Conservation (phyloP, 2,888 invertebrate species). For the Sericinus montela region DNA sequence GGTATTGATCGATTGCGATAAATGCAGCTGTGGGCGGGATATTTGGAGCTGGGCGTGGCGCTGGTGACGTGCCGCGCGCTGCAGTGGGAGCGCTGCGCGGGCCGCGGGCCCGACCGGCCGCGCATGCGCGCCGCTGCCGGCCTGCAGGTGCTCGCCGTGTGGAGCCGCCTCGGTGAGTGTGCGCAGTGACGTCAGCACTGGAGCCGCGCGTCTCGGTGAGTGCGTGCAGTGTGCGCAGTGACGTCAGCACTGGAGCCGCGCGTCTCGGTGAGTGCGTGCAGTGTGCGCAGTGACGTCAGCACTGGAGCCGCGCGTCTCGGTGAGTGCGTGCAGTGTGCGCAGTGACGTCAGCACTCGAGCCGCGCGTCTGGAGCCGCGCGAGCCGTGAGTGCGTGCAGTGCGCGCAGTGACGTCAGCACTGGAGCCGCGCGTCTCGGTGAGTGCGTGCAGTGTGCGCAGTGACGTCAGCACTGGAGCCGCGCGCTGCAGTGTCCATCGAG, state of each 20-base stretch:
- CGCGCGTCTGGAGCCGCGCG: constrained; percentile 81
- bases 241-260: no score
- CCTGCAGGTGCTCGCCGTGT: constrained; percentile 93
- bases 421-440: constrained; percentile 91
- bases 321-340: constrained; percentile 60
- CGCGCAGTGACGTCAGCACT: constrained; percentile 94
- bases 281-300: constrained; percentile 15
- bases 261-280: constrained; percentile 83
- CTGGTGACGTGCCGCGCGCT: constrained; percentile 62
- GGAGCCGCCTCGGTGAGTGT: constrained; percentile 88
- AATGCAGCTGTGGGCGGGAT: constrained; percentile 75
- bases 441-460: constrained; percentile 20
- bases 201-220: background rate
- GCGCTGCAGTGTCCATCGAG: no score
- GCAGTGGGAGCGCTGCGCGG: constrained; percentile 66
- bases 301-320: constrained; percentile 64
- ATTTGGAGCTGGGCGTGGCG: constrained; percentile 68
- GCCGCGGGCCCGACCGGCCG: constrained; percentile 58
- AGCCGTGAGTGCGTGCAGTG: constrained; percentile 93
- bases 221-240: constrained; percentile 92
- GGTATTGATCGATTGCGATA: no score
- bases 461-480: background rate
- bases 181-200: constrained; percentile 11
- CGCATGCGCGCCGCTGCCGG: constrained; percentile 97
- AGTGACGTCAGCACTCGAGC: constrained; percentile 65